Base-by-base conservation (phyloP, 2,888 invertebrate genomes). In the Ceramica pisi region DNA sequence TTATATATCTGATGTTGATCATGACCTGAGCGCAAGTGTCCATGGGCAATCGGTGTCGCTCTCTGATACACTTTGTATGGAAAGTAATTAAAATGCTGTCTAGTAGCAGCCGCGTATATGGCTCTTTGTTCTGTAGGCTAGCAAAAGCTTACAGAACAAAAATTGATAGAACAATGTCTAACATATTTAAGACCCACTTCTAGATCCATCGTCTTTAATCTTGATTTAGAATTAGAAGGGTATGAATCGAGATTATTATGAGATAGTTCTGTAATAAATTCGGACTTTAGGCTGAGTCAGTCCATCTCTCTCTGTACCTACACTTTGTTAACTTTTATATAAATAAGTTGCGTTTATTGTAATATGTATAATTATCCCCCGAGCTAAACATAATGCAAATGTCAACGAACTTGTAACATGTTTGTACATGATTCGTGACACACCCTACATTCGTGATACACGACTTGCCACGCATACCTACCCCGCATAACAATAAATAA, bases 301-400 rank as follows among this genome's bases (percentile, higher is more conserved):
- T n/a, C 21, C 16, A 14, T 8, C 6, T 56, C 9, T 9, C 16
- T 9, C 7, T 53, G 8, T 16, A 0, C 23, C 16, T 26, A 16
- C 7, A 38, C 12, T 19, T 44, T 12, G 12, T 67, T 48, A 62
- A 26, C 41, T 38, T 38, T 38, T 21, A 48, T 46, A 50, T 44
- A 44, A 60, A 60, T 56, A 71, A 26, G 12, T 26, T 46, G 10
- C 19, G 19, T 35, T 26, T n/a, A 56, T 50, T 41, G 53, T 64
- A 41, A 41, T 31, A 12, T n/a, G n/a, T n/a, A n/a, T 71, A 51
- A 71, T 57, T 46, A 71, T 26, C 51, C 38, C 23, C 72, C 1
- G 19, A 51, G 79, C 57, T 38, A 72, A 46, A 50, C 73, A 44
- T 46, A 60, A 26, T n/a, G 44, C 21, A 80, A 73, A 80, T 38